A percentile compares a stretch with the other conserved stretches of the same genome.
These are phyloP conservation scores for Micronycteris hirsuta DNA, from an alignment of 2,113 vertebrate genomes.

Conservation along the genomic window DNA sequence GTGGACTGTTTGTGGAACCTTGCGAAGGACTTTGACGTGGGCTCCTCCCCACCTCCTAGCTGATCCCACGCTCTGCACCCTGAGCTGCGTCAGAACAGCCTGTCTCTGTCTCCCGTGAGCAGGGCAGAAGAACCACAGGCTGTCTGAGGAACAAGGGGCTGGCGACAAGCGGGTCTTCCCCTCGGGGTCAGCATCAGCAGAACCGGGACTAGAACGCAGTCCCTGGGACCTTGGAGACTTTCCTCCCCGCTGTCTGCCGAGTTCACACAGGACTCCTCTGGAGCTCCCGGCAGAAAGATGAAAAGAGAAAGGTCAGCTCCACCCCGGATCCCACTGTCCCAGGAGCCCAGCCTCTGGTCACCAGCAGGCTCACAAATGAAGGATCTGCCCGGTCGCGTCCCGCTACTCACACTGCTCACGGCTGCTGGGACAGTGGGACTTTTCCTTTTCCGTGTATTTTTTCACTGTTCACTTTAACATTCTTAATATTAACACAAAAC, in stretches of 20 bases:
- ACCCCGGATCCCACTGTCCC: not conserved
- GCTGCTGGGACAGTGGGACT: rapidly evolving
- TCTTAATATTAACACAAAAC: not conserved
- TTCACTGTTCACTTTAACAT: not conserved
- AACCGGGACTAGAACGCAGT: not conserved
- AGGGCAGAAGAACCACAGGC: too few species aligned
- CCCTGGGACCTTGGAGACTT: too few species aligned
- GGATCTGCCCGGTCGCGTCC: not conserved
- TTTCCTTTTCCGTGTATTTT: not conserved
- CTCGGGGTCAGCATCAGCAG: not conserved
- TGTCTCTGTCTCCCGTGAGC: rapidly evolving
- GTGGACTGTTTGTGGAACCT: not conserved
- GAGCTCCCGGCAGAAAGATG: not conserved
- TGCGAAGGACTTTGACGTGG: rapidly evolving
- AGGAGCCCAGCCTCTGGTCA: not conserved
- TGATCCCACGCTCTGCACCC: not conserved
- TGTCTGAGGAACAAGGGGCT: not conserved
- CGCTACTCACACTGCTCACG: not conserved
- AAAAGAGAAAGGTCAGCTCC: not conserved
- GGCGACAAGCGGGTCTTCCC: not conserved
- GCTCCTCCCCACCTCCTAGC: not conserved
- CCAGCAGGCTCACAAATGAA: rapidly evolving
- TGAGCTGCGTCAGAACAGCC: not conserved
- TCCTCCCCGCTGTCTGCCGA: not conserved
- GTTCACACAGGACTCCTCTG: too few species aligned